Conservation (phyloP, 2,888 invertebrate genomes). For the Drosophila stalkeri region DNA sequence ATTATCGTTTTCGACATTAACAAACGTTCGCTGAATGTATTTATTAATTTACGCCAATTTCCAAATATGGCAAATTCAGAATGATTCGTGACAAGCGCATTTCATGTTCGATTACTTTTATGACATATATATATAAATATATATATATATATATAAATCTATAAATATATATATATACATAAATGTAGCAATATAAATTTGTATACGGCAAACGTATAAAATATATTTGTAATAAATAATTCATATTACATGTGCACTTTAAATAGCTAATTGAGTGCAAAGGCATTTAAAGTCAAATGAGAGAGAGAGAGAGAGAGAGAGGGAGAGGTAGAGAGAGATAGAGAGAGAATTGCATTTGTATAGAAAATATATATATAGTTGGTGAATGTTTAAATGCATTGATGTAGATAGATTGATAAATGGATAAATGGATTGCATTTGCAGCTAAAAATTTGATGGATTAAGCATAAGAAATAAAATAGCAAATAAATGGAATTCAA, state of each 20-base stretch:
- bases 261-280: neutral
- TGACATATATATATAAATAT: neutral
- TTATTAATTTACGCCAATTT: constrained; percentile 43
- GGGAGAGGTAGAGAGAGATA: no score
- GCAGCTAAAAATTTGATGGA: neutral
- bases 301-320: no score
- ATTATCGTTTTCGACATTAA: constrained; percentile 43
- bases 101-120: constrained; percentile 4
- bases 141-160: neutral
- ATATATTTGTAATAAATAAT: neutral
- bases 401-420: no score
- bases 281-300: neutral
- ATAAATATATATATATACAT: neutral
- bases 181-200: neutral
- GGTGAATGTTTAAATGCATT: no score
- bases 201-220: neutral
- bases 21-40: constrained; percentile 21
- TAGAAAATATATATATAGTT: no score
- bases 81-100: constrained; percentile 5
- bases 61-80: constrained; percentile 6
- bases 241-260: neutral
- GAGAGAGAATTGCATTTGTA: no score
- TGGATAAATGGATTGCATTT: fast-evolving
- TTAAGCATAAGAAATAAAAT: no score
- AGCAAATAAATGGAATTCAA: neutral